Evolutionary conservation across 2,888 invertebrate genomes (phyloP).

Genomic region (Scelioninae gen. 1): DNA sequence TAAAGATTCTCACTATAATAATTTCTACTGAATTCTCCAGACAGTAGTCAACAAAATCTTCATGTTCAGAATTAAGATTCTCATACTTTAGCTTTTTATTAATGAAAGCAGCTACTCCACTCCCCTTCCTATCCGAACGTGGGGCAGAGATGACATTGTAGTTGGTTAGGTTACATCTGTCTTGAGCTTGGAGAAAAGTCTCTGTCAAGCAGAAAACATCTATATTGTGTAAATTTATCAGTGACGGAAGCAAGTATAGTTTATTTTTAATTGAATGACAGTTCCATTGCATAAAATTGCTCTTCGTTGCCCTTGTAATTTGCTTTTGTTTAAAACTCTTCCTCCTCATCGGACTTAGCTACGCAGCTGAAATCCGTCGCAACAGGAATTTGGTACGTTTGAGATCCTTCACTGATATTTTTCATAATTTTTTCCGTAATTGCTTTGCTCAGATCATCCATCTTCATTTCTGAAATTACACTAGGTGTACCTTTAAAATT

Average conservation of each 20-base stretch:
- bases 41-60: slow-evolving; percentile 12
- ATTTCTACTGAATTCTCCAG: slow-evolving; percentile 21
- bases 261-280: neutral
- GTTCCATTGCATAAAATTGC: neutral
- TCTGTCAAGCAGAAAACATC: neutral
- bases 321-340: no score
- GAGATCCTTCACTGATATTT: no score
- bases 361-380: no score
- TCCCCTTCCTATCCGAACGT: slow-evolving; percentile 2
- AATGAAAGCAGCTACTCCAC: slow-evolving; percentile 25
- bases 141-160: neutral
- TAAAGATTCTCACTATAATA: neutral
- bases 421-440: no score
- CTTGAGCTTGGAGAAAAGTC: neutral
- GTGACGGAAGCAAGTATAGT: no score
- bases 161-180: neutral
- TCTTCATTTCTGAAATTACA: no score
- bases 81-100: slow-evolving; percentile 6
- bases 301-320: neutral
- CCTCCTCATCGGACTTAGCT: no score
- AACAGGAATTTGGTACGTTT: no score
- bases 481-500: no score
- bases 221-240: neutral
- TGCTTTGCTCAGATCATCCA: no score
- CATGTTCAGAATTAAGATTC: slow-evolving; percentile 3